These are phyloP conservation scores for Scaptomyza montana DNA, from an alignment of 1,140 invertebrate genomes.

Conservation along the genomic window DNA sequence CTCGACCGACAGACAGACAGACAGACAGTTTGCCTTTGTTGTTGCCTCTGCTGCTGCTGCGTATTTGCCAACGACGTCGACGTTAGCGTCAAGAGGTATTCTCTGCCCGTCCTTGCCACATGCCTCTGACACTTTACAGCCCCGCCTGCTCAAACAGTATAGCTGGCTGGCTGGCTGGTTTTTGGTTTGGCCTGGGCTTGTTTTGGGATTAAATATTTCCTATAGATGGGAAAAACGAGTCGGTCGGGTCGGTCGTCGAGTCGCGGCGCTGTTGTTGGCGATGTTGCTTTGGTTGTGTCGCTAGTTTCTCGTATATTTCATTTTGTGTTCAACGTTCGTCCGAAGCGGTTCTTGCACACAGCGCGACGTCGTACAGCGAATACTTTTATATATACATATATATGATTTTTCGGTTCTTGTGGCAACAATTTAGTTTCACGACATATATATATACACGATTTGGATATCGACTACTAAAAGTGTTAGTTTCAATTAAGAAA, in stretches of 20 bases:
- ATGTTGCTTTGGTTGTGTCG: constrained; percentile 53
- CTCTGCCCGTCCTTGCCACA: constrained; percentile 49
- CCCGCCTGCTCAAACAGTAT: not conserved
- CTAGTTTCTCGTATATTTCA: constrained; percentile 73
- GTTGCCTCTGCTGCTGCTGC: constrained; percentile 26
- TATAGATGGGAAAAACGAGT: constrained; percentile 82
- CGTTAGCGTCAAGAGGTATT: constrained; percentile 36
- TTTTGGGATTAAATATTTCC: constrained; percentile 82
- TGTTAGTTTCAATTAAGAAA: constrained; percentile 17
- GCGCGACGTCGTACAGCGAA: constrained; percentile 16
- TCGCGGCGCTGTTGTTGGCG: constrained; percentile 44
- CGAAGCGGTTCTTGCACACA: constrained; percentile 67
- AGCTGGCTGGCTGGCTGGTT: constrained; percentile 58
- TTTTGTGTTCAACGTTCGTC: constrained; percentile 74
- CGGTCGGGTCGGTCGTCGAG: constrained; percentile 59
- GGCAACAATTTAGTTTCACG: too few species aligned
- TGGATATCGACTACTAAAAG: constrained; percentile 8
- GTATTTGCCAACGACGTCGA: constrained; percentile 44
- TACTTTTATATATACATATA: constrained; percentile 11
- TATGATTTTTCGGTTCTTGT: not conserved
- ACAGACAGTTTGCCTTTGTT: constrained; percentile 8
- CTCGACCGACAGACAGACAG: constrained; percentile 2
- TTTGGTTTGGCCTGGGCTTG: constrained; percentile 73
- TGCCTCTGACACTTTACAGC: constrained; percentile 18
- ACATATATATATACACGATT: not conserved